These are phyloP conservation scores for Chunga burmeisteri DNA, from an alignment of 2,113 vertebrate genomes.

Conservation along the genomic window DNA sequence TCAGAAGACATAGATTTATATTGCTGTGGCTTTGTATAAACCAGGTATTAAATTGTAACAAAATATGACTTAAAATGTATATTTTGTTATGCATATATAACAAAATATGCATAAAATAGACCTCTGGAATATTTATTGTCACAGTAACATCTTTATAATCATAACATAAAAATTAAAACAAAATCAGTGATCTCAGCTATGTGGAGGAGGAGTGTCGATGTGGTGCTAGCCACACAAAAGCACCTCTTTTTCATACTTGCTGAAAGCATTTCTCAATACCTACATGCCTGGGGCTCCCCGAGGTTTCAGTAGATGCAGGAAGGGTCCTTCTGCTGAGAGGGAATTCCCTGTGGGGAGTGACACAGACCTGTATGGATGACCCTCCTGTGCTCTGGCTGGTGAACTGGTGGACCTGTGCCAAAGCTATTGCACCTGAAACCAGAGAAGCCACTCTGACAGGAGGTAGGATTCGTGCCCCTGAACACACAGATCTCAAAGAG, in stretches of 20 bases:
- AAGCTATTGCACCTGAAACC: neutral
- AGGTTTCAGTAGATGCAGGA: neutral
- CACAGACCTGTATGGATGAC: neutral
- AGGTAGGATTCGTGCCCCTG: neutral
- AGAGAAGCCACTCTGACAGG: neutral
- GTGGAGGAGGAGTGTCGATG: neutral
- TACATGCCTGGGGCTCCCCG: neutral
- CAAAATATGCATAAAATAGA: neutral
- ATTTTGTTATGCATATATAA: too few species aligned
- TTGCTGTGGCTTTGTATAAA: neutral
- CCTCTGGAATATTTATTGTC: neutral
- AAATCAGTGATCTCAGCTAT: neutral
- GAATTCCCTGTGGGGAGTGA: neutral
- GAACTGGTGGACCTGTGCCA: neutral
- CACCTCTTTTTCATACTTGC: neutral
- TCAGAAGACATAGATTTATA: neutral
- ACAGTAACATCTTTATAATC: neutral
- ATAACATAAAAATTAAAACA: neutral
- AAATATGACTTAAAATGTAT: neutral
- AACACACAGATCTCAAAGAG: neutral
- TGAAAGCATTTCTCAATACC: neutral
- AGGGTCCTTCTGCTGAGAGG: neutral
- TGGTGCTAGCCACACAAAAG: neutral
- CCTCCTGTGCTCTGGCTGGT: neutral
- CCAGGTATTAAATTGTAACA: neutral